Conservation (phyloP, 1,140 invertebrate species). For the Matsumurasca onukii region DNA sequence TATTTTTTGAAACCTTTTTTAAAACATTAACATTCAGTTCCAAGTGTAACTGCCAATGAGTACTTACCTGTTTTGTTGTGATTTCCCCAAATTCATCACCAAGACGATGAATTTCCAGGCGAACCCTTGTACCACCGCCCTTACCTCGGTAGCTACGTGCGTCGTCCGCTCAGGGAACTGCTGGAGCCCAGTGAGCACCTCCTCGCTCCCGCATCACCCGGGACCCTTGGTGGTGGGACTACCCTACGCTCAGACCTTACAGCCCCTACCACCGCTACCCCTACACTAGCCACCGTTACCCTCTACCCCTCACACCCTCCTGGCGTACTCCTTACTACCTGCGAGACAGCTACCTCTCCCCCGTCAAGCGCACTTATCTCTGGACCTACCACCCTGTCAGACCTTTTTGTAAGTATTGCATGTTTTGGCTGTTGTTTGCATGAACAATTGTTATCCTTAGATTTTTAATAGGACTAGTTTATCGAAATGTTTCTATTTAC, state of each 20-base stretch:
- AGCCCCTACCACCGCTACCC: constrained; percentile 55
- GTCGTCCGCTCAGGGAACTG: constrained; percentile 68
- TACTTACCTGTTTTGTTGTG: constrained; percentile 14
- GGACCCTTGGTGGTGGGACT: constrained; percentile 84
- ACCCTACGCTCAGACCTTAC: constrained; percentile 73
- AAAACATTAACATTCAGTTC: no score
- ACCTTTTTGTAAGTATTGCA: constrained; percentile 67
- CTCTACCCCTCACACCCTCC: constrained; percentile 57
- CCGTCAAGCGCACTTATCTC: constrained; percentile 82
- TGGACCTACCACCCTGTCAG: constrained; percentile 86
- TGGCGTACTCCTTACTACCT: constrained; percentile 75
- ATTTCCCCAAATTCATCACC: constrained; percentile 18
- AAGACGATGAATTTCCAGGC: constrained; percentile 49
- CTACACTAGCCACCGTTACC: constrained; percentile 29
- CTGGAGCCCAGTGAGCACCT: constrained; percentile 72
- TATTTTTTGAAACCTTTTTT: no score
- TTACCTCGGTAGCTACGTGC: constrained; percentile 53
- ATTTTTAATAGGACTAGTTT: no score
- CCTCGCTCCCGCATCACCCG: constrained; percentile 73
- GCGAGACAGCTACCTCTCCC: constrained; percentile 82
- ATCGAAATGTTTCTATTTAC: no score
- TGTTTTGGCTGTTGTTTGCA: no score
- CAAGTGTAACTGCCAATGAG: not conserved
- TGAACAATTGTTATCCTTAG: no score
- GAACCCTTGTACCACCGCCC: constrained; percentile 64